A percentile compares a stretch with the other conserved stretches of the same genome.
phyloP scores from a whole-genome alignment of 2,888 invertebrate species.

The Camptogramma bilineatum region DNA sequence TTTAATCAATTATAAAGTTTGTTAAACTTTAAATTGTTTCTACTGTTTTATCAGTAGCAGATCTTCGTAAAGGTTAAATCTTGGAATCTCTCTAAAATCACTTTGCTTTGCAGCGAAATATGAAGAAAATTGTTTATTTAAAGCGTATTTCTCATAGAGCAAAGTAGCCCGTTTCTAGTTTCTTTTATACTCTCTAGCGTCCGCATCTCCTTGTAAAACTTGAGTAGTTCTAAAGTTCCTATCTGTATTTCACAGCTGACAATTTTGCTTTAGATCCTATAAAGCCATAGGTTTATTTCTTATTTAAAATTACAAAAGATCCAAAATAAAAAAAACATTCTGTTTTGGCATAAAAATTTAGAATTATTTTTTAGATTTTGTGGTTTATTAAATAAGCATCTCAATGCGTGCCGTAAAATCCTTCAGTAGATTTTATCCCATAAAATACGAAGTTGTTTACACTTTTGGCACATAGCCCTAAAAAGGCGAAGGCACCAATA shows the following conservation, averaged over 20 bases:
- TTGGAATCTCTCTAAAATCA: conserved; percentile 24
- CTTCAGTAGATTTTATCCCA: neutral
- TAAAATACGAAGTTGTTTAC: conserved; percentile 24
- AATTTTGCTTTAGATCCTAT: conserved; percentile 5
- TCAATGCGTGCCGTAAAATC: neutral
- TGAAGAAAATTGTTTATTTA: conserved; percentile 30
- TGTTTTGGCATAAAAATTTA: too few relatives aligned
- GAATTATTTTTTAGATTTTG: too few relatives aligned
- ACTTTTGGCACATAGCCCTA: conserved; percentile 27
- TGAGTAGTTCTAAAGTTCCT: conserved; percentile 20
- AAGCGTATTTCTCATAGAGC: conserved; percentile 30
- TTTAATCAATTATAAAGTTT: conserved; percentile 1
- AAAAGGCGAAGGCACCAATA: conserved; percentile 34
- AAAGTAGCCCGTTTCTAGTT: conserved; percentile 22
- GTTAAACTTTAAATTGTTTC: neutral
- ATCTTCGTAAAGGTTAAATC: conserved; percentile 19
- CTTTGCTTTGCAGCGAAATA: conserved; percentile 26
- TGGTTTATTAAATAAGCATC: neutral
- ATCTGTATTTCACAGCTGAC: conserved; percentile 22
- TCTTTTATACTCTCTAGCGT: conserved; percentile 20
- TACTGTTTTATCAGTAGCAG: conserved; percentile 14
- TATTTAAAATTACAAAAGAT: neutral
- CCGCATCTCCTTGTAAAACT: conserved; percentile 28
- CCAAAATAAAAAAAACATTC: too few relatives aligned
- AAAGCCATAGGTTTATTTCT: neutral